These are phyloP conservation scores for Penaeus japonicus DNA, from an alignment of 1,140 invertebrate species.

Conservation along the genomic window DNA sequence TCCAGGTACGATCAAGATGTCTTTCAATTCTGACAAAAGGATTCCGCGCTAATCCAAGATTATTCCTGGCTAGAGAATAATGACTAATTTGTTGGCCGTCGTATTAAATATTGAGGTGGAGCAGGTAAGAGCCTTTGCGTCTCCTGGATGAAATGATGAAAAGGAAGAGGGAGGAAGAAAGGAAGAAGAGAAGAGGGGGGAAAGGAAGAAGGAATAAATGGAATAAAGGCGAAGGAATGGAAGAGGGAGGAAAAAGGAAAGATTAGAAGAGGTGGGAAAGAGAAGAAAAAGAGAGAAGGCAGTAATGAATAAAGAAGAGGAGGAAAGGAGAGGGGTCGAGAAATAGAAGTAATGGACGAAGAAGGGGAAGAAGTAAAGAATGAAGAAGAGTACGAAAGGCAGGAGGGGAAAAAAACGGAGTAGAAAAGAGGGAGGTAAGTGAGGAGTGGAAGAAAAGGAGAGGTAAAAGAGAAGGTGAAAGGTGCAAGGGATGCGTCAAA, in stretches of 20 bases:
- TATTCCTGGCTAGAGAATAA: too few species aligned
- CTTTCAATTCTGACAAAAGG: too few species aligned
- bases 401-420: background rate
- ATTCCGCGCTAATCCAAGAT: too few species aligned
- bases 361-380: background rate
- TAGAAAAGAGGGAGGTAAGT: background rate
- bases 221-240: background rate
- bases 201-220: background rate
- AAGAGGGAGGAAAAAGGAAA: background rate
- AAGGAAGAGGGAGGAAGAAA: background rate
- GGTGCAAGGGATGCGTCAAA: background rate
- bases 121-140: background rate
- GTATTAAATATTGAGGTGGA: too few species aligned
- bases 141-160: background rate
- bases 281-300: background rate
- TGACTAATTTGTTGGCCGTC: too few species aligned
- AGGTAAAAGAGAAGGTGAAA: background rate
- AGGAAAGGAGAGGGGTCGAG: background rate
- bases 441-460: background rate
- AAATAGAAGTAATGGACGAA: background rate
- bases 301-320: background rate
- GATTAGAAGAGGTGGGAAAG: background rate
- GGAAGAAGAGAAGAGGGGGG: too few species aligned
- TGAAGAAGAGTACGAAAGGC: background rate
- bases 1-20: too few species aligned